Conservation (phyloP, 2,888 invertebrate genomes). For the Diabrotica balteata region DNA sequence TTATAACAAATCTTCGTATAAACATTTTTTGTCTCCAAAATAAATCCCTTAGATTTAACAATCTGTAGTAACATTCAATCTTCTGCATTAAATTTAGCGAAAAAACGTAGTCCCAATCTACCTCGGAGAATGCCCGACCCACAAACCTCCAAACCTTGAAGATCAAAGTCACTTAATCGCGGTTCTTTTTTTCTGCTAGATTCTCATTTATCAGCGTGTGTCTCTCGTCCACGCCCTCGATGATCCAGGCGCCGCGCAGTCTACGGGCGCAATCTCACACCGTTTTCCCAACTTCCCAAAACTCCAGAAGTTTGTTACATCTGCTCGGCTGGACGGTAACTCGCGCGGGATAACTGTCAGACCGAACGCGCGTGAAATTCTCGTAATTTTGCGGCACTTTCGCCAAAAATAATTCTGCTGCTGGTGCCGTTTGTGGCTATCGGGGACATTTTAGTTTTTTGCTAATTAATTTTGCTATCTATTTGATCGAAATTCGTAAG, state of each 20-base stretch:
- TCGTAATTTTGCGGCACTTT: conserved; percentile 1
- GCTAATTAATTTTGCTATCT: neutral
- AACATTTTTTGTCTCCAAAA: neutral
- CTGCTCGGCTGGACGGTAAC: conserved; percentile 10
- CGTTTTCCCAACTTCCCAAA: conserved; percentile 29
- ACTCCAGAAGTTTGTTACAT: conserved; percentile 24
- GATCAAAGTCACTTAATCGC: conserved; percentile 29
- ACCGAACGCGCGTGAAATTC: conserved; percentile 3
- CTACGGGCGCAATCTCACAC: conserved; percentile 36
- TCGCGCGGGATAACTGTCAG: conserved; percentile 12
- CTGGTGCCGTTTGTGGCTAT: neutral
- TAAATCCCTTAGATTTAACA: neutral
- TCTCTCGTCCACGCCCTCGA: conserved; percentile 32
- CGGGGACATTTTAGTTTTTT: neutral
- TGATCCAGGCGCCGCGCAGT: conserved; percentile 35
- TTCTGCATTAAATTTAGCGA: conserved; percentile 1
- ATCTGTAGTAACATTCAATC: neutral
- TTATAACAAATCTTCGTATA: neutral
- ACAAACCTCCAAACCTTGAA: conserved; percentile 15
- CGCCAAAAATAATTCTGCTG: neutral
- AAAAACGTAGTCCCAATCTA: conserved; percentile 13
- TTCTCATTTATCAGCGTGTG: conserved; percentile 29
- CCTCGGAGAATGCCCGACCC: conserved; percentile 13
- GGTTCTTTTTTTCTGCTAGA: conserved; percentile 21
- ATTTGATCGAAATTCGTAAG: neutral